Percentiles rank a stretch among this genome's conserved stretches.
phyloP scores from a whole-genome alignment of 2,797 vertebrate species.

The Diplodus sargus region DNA sequence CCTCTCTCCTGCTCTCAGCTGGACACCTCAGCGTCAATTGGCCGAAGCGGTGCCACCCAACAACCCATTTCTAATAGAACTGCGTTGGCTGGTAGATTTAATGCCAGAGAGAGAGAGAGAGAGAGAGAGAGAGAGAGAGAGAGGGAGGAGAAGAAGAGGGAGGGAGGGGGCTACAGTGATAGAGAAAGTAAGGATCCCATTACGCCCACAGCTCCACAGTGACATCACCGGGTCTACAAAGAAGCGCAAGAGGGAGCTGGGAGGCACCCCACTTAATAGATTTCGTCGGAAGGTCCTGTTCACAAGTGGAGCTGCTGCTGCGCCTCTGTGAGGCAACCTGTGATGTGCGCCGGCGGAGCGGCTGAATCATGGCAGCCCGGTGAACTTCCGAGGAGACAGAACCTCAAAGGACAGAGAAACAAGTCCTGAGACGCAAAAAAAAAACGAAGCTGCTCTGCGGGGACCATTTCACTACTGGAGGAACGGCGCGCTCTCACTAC shows the following conservation, averaged over 20 bases:
- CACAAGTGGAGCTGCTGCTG: slow-evolving; percentile 67
- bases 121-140: neutral
- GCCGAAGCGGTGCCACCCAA: slow-evolving; percentile 42
- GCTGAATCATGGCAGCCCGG: slow-evolving; percentile 38
- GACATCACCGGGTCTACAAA: slow-evolving; percentile 82
- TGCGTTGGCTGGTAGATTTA: slow-evolving; percentile 45
- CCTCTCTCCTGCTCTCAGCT: slow-evolving; percentile 32
- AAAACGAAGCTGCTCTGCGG: slow-evolving; percentile 10
- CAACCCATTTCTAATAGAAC: slow-evolving; percentile 51
- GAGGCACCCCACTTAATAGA: slow-evolving; percentile 75
- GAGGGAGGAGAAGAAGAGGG: too few relatives aligned
- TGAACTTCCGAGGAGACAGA: slow-evolving; percentile 51
- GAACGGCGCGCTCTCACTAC: slow-evolving; percentile 16
- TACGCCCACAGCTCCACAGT: slow-evolving; percentile 76
- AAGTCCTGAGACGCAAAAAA: slow-evolving; percentile 19
- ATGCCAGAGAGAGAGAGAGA: slow-evolving; percentile 16
- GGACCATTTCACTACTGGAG: slow-evolving; percentile 23
- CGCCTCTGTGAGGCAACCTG: slow-evolving; percentile 56
- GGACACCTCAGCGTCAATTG: slow-evolving; percentile 51
- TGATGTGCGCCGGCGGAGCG: slow-evolving; percentile 56
- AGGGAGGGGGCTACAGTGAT: slow-evolving; percentile 10
- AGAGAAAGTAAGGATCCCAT: slow-evolving; percentile 71
- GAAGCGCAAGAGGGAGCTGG: slow-evolving; percentile 73
- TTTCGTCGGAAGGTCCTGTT: slow-evolving; percentile 66
- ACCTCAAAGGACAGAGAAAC: slow-evolving; percentile 24